These are phyloP conservation scores for Delichon dasypus DNA, from an alignment of 2,797 vertebrate species.

Conservation along the genomic window DNA sequence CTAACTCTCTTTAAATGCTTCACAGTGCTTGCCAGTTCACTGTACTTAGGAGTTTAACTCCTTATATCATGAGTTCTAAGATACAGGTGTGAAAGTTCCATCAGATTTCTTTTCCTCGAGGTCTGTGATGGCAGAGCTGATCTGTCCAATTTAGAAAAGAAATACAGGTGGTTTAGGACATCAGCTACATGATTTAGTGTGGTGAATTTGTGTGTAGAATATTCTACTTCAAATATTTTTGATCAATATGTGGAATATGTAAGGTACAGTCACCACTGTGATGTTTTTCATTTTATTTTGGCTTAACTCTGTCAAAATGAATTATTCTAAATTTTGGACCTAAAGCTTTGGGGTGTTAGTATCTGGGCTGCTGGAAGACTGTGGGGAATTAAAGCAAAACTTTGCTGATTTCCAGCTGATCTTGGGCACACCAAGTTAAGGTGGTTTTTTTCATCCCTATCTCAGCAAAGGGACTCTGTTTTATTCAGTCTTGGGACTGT, in stretches of 20 bases:
- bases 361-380: neutral
- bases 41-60: neutral
- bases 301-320: neutral
- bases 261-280: rapidly evolving
- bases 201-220: neutral
- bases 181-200: rapidly evolving
- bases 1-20: neutral
- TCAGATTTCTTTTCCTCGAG: neutral
- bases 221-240: neutral
- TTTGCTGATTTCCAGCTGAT: neutral
- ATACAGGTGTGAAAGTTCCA: neutral
- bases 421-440: neutral
- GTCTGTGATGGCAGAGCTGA: neutral
- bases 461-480: neutral
- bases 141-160: neutral
- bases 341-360: neutral
- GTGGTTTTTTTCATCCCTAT: neutral
- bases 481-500: neutral
- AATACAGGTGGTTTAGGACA: neutral
- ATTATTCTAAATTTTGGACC: neutral
- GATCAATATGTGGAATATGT: neutral
- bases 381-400: neutral
- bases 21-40: neutral
- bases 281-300: rapidly evolving
- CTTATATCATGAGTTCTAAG: neutral